These are phyloP conservation scores for Notamacropus eugenii DNA, from an alignment of 2,797 vertebrate species.

Conservation along the genomic window DNA sequence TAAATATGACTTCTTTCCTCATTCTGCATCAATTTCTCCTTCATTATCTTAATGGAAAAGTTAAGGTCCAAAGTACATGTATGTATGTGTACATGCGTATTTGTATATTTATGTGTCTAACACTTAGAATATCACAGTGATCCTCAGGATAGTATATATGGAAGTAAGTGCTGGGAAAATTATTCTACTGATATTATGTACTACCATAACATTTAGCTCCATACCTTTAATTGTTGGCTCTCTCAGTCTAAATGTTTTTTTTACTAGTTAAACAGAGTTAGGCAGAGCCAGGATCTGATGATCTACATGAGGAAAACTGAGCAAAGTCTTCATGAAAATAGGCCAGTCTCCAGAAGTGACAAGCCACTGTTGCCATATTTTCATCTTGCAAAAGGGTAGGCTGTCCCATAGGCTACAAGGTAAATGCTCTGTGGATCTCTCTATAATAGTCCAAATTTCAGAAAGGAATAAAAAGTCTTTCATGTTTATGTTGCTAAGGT, in stretches of 20 bases:
- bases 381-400: not conserved
- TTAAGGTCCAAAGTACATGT: not conserved
- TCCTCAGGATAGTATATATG: not conserved
- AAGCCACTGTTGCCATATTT: not conserved
- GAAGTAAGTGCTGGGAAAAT: not conserved
- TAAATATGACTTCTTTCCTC: not conserved
- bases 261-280: no score
- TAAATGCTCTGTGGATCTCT: not conserved
- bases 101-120: not conserved
- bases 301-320: not conserved
- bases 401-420: not conserved
- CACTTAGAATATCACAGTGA: not conserved
- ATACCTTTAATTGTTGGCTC: not conserved
- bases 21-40: not conserved
- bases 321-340: not conserved
- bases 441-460: not conserved
- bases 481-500: accelerated
- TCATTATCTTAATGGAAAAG: not conserved
- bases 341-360: not conserved
- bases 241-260: not conserved
- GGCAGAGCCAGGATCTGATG: not conserved
- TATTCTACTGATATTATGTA: not conserved
- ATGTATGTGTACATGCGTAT: accelerated
- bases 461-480: not conserved
- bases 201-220: slow-evolving; percentile 11